Evolutionary conservation across 1,140 invertebrate species (phyloP).

Genomic region (Drosophila navojoa): DNA sequence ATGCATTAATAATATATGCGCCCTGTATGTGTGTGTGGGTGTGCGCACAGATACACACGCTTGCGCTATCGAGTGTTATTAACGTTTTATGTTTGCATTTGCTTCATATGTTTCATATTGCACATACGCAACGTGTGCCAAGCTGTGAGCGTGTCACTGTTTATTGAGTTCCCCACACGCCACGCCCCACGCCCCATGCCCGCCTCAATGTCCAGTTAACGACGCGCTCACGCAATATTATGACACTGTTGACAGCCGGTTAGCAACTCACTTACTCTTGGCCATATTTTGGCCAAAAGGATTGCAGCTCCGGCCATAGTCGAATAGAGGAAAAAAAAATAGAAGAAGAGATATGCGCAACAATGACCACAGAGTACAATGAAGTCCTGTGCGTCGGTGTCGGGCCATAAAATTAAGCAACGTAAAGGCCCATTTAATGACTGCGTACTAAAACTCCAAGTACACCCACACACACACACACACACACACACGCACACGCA

Average conservation of each 20-base stretch:
- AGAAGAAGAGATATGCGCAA: too few relatives aligned
- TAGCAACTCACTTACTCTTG: not conserved
- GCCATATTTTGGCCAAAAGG: constrained; percentile 2
- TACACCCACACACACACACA: not conserved
- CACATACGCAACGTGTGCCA: constrained; percentile 30
- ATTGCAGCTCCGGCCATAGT: not conserved
- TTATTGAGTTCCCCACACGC: not conserved
- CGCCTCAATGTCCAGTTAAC: not conserved
- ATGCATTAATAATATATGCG: constrained; percentile 16
- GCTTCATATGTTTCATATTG: constrained; percentile 28
- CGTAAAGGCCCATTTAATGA: constrained; percentile 39
- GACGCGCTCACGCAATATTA: constrained; percentile 34
- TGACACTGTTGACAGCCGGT: constrained; percentile 18
- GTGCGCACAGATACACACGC: not conserved
- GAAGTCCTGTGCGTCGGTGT: constrained; percentile 7
- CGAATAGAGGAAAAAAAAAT: too few relatives aligned
- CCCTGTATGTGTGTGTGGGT: too few relatives aligned
- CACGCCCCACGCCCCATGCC: not conserved
- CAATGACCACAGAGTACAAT: constrained; percentile 25
- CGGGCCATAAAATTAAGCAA: constrained; percentile 50
- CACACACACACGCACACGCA: not conserved
- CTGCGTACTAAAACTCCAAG: constrained; percentile 30
- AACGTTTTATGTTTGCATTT: constrained; percentile 60
- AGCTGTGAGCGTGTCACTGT: not conserved
- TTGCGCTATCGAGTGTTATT: constrained; percentile 54